Percentiles rank a stretch among this genome's conserved stretches.
phyloP scores from a whole-genome alignment of 2,797 vertebrate genomes.

The Diplodus sargus region DNA sequence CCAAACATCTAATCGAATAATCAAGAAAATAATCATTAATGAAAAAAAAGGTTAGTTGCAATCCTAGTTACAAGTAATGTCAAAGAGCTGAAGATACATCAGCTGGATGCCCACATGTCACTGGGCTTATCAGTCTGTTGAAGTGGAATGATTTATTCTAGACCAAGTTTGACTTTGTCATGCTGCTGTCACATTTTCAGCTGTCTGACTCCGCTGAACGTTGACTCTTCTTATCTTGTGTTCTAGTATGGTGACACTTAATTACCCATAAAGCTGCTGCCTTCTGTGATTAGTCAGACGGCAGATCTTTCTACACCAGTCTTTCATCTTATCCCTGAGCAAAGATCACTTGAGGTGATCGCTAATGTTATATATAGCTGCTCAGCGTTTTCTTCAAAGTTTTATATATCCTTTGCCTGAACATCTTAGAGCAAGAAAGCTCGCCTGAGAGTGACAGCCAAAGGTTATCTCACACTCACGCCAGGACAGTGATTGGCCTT shows the following conservation, averaged over 20 bases:
- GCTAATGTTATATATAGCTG: conserved; percentile 2
- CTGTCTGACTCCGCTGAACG: not conserved
- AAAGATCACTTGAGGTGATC: conserved; percentile 3
- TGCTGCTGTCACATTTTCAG: not conserved
- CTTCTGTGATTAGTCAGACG: not conserved
- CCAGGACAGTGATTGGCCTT: not conserved
- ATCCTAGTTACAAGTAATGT: too few relatives aligned
- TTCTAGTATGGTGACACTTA: not conserved
- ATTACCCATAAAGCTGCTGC: not conserved
- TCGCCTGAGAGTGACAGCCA: not conserved
- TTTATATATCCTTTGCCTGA: not conserved
- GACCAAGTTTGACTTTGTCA: not conserved
- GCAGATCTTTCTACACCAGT: not conserved
- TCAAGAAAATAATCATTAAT: too few relatives aligned
- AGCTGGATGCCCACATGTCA: too few relatives aligned
- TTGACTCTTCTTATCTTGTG: not conserved
- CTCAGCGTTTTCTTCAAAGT: not conserved
- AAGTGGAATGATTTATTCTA: not conserved
- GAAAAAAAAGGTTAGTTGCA: too few relatives aligned
- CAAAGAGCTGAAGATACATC: too few relatives aligned
- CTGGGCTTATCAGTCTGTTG: not conserved
- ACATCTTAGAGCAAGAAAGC: not conserved
- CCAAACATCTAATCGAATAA: too few relatives aligned
- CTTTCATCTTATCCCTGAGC: not conserved
- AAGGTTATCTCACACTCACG: not conserved